Evolutionary conservation across 1,140 invertebrate genomes (phyloP).

Genomic region (Drosophila arizonae): DNA sequence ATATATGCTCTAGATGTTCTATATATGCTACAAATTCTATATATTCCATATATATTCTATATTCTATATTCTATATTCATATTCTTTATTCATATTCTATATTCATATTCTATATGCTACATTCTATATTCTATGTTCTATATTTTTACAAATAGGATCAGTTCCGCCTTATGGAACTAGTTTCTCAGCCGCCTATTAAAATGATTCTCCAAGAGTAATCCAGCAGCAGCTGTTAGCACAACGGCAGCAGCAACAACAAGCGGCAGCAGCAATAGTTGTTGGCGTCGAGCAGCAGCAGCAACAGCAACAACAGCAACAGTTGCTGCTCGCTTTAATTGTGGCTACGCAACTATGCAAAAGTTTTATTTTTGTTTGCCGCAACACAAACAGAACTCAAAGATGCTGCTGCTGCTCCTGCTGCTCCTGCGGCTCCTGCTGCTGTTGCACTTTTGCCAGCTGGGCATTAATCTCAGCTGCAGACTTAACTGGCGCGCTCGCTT

Average conservation of each 20-base stretch:
- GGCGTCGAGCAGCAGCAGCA: too few relatives aligned
- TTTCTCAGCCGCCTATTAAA: too few relatives aligned
- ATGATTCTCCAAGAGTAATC: too few relatives aligned
- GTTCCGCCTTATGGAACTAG: too few relatives aligned
- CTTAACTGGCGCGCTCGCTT: slow-evolving; percentile 22
- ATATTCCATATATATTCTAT: too few relatives aligned
- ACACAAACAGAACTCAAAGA: slow-evolving; percentile 54
- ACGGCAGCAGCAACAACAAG: background rate
- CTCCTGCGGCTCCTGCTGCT: slow-evolving; percentile 1
- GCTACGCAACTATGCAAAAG: slow-evolving; percentile 25
- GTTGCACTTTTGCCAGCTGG: slow-evolving; percentile 49
- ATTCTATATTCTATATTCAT: too few relatives aligned
- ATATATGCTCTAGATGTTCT: too few relatives aligned
- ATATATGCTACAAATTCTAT: too few relatives aligned
- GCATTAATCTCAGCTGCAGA: slow-evolving; percentile 63
- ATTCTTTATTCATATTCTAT: too few relatives aligned
- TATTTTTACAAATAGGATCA: too few relatives aligned
- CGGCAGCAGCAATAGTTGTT: background rate
- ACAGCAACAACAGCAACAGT: slow-evolving; percentile 8
- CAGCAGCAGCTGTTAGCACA: background rate
- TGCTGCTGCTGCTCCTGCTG: slow-evolving; percentile 12
- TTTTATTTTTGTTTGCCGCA: slow-evolving; percentile 46
- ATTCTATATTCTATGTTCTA: too few relatives aligned
- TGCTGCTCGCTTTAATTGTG: slow-evolving; percentile 55
- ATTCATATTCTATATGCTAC: too few relatives aligned